Base-by-base conservation (phyloP, 2,113 vertebrate genomes). In the Tachysurus fulvidraco region DNA sequence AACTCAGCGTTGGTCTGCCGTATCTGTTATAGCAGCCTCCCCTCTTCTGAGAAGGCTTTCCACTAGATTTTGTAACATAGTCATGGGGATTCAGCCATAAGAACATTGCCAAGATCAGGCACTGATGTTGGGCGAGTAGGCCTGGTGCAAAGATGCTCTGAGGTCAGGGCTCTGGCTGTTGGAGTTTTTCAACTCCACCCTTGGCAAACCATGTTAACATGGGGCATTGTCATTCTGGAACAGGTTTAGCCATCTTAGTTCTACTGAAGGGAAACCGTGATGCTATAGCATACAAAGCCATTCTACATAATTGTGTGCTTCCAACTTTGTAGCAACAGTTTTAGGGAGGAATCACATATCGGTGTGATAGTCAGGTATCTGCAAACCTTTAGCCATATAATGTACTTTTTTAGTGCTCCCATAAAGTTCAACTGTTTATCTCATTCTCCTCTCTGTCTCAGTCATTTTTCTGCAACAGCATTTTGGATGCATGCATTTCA, bases 401-500 rank as follows among this genome's bases (percentile, higher is more conserved):
- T 76, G 21, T 50, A 10, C 44, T 8, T 0, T 5, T 74, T 11
- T 60, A 12, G 7, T 60, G 50, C 69, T 50, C 14, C 5, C 21
- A 55, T 23, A 36, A 83, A 23, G 16, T 8, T 79, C 55, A 85
- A 60, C 8, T 69, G 14, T 65, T 85, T 46, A 28, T 67, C 60
- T 55, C 52, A 19, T 36, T 52, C 5, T 85, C 11, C 59, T 64
- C 28, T 64, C 46, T 76, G 79, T 82, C 30, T 88, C 87, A 80
- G 59, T 79, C n/a, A 77, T 77, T 69, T n/a, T 74, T 83, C 36
- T 87, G 44, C 57, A 83, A n/a, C 17, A 50, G 36, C 30, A 9
- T 76, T 76, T 55, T 76, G 78, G 54, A 50, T 78, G 87, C 87
- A 82, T 90, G 69, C 85, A 11, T 89, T 89, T 78, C 46, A 16